These are phyloP conservation scores for Pristionchus maxplancki DNA, from an alignment of 2,888 invertebrate species.

Conservation along the genomic window DNA sequence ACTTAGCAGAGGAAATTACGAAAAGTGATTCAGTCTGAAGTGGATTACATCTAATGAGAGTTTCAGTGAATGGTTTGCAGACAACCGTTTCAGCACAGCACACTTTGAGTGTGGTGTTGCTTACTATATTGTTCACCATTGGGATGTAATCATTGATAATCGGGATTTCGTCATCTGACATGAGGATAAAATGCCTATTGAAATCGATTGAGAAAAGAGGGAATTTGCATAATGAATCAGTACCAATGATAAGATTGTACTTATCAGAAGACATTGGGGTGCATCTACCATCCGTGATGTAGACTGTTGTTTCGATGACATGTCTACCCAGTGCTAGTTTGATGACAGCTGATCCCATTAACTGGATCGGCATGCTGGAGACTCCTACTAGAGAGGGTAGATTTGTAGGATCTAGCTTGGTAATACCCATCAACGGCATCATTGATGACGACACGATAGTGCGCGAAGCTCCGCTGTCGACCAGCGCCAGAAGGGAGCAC, in stretches of 20 bases:
- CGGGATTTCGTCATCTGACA: not conserved
- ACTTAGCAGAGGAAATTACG: not conserved
- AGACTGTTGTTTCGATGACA: not conserved
- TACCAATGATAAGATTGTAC: constrained; percentile 1
- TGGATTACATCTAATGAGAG: not conserved
- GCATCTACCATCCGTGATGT: not conserved
- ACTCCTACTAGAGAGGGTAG: not conserved
- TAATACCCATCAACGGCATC: not conserved
- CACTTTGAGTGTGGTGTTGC: not conserved
- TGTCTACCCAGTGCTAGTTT: no score
- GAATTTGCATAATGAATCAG: not conserved
- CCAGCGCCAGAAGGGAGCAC: not conserved
- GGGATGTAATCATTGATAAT: constrained; percentile 1
- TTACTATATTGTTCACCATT: not conserved
- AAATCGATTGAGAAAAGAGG: not conserved
- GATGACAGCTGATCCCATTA: no score
- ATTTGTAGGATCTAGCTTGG: not conserved
- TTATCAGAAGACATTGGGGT: not conserved
- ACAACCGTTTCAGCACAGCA: not conserved
- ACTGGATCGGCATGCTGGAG: not conserved
- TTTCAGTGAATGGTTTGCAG: not conserved
- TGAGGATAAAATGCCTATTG: not conserved
- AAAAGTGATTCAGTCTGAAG: not conserved
- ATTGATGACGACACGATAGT: not conserved
- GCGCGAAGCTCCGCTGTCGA: not conserved